Evolutionary conservation across 2,797 vertebrate species (phyloP), one percentile per base, ranked within the genome.

Genomic region (Luscinia luscinia): DNA sequence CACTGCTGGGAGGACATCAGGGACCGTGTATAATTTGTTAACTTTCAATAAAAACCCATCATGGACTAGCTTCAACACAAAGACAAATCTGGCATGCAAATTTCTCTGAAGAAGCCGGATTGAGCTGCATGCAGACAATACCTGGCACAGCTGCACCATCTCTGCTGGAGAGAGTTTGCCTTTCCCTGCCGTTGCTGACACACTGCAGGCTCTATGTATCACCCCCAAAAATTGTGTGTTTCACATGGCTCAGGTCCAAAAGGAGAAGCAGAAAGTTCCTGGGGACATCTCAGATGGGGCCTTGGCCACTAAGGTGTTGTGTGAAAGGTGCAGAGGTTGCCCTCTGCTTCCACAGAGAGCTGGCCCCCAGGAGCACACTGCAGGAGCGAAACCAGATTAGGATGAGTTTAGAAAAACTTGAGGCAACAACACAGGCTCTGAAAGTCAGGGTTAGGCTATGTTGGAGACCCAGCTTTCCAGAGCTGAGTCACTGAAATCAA

Each of bases 201-300:
- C 9, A 10, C 7, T 32, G 9, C 2, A 7, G 36, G n/a, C 16
- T 69, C 40, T 28, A 12, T 2, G 0, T 43, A 36, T 57, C 2
- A 1, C 6, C 27, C 13, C 23, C 52, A 58, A 77, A 43, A 21
- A 49, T 4, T 12, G 1, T 9, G 6, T 27, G 36, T 86, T 61
- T 80, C 34, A 32, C 17, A 27, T 12, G 52, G 9, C 30, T 83
- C 38, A 27, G 30, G 14, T 58, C 49, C 63, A 54, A 72, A 41
- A 59, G 22, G 12, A 86, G 32, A 67, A 67, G 16, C 13, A 51
- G 45, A 28, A 66, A 40, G 30, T 7, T 68, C 27, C 28, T 46
- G 45, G 46, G 26, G 23, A 23, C 21, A 30, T 69, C 41, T n/a
- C 28, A 52, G 51, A 20, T 38, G 30, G 23, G 27, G 57, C 9